These are phyloP conservation scores for Gallinago undulata DNA, from an alignment of 2,113 vertebrate species.

Conservation along the genomic window DNA sequence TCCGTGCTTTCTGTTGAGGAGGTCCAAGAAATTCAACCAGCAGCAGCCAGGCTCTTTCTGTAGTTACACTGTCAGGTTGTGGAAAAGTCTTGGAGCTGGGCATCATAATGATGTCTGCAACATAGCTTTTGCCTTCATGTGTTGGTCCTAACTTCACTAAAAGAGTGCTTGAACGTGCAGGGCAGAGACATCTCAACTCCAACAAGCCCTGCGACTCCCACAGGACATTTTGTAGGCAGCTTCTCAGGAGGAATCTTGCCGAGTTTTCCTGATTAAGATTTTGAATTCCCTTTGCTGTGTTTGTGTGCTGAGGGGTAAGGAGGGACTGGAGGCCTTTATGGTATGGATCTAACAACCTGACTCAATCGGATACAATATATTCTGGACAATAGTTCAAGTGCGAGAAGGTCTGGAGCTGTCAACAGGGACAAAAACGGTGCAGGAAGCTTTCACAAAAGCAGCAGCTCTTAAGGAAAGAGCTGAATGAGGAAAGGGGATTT, in stretches of 20 bases:
- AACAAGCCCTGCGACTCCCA: background rate
- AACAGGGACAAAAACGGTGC: background rate
- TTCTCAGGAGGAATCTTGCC: background rate
- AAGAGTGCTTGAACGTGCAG: background rate
- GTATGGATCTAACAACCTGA: background rate
- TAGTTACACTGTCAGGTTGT: background rate
- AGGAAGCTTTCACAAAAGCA: slow-evolving; percentile 39
- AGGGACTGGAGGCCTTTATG: background rate
- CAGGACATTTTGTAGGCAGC: background rate
- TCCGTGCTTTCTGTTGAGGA: background rate
- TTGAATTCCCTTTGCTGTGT: slow-evolving; percentile 14
- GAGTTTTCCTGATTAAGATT: slow-evolving; percentile 24
- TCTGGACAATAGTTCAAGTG: background rate
- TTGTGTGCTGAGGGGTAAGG: background rate
- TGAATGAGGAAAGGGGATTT: background rate
- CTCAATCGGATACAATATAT: background rate
- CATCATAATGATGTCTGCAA: background rate
- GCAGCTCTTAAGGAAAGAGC: background rate
- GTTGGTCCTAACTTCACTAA: background rate
- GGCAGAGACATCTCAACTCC: background rate
- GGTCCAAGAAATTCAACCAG: background rate
- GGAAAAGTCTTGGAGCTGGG: background rate
- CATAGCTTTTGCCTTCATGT: background rate
- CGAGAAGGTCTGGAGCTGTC: background rate
- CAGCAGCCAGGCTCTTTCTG: background rate